Base-by-base conservation (phyloP, 2,113 vertebrate genomes). In the Bufo gargarizans region DNA sequence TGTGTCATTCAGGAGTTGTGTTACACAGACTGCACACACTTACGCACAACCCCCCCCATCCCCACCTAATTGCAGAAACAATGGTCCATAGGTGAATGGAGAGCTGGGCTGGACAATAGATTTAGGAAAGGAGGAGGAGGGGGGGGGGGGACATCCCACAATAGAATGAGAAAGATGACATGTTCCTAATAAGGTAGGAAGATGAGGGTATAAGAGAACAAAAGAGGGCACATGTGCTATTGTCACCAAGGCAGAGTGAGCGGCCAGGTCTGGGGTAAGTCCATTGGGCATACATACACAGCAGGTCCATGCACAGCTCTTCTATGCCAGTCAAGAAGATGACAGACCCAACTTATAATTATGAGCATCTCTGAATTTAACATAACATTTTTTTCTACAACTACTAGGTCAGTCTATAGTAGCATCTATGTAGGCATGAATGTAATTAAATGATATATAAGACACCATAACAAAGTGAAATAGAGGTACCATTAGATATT, bases 1-100 rank as follows among this genome's bases (percentile, higher is more conserved):
- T n/a, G 22, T 89, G 87, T 89, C 87, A 89, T 71, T 67, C 6
- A 89, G 61, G 87, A 76, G 72, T 89, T 84, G 87, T 89, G 87
- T 89, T 89, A 89, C 87, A 89, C 81, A 83, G 53, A 84, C 74
- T n/a, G 58, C 82, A 84, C 87, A 77, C 50, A 65, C 56, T 43
- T 63, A 82, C 43, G 43, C 55, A 61, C 77, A 79, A 43, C n/a
- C 87, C 87, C 86, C 81, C 82, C 33, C 22, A 33, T 33, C 33
- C 33, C 33, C 33, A 33, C 59, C 87, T 69, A 78, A 83, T 78
- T 63, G 58, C 47, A 84, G 56, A 55, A 63, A 84, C 87, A 89
- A 89, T 89, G 61, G 33, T 22, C 59, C 77, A 50, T 89, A 89
- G 82, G 87, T 89, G 81, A 84, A 84, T 84, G 72, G 55, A 16